phyloP scores from a whole-genome alignment of 1,140 invertebrate species.

The Temnothorax curvispinosus region DNA sequence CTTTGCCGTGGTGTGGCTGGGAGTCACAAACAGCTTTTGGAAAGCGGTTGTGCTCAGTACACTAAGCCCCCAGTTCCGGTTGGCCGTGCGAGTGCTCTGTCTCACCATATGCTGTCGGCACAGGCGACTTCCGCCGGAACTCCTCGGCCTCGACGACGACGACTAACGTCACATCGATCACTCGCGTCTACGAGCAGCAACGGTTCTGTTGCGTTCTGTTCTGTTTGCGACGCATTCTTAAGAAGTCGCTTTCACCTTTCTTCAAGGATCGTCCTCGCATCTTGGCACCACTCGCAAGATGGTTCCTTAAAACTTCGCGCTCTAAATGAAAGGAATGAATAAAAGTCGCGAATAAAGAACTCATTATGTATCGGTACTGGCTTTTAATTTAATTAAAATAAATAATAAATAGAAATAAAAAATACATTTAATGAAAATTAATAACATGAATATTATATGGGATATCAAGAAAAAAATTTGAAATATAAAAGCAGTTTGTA shows the following conservation, averaged over 20 bases:
- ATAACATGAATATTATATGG: background rate
- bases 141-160: slow-evolving; percentile 93
- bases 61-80: slow-evolving; percentile 95
- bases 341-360: background rate
- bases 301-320: slow-evolving; percentile 30
- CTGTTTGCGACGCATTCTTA: slow-evolving; percentile 78
- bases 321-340: background rate
- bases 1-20: slow-evolving; percentile 97
- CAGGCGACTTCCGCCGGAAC: slow-evolving; percentile 91
- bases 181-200: slow-evolving; percentile 62
- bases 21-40: slow-evolving; percentile 97
- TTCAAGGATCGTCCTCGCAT: slow-evolving; percentile 58
- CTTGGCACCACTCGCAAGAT: slow-evolving; percentile 45
- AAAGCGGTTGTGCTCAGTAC: slow-evolving; percentile 96
- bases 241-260: slow-evolving; percentile 76
- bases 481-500: background rate
- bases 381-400: background rate
- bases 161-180: slow-evolving; percentile 86
- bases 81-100: slow-evolving; percentile 94
- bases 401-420: background rate
- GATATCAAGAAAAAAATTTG: background rate
- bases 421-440: background rate
- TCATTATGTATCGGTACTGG: background rate
- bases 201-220: slow-evolving; percentile 66
- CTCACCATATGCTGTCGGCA: slow-evolving; percentile 95